Evolutionary conservation across 2,888 invertebrate genomes (phyloP).

Genomic region (Nephrotoma appendiculata): DNA sequence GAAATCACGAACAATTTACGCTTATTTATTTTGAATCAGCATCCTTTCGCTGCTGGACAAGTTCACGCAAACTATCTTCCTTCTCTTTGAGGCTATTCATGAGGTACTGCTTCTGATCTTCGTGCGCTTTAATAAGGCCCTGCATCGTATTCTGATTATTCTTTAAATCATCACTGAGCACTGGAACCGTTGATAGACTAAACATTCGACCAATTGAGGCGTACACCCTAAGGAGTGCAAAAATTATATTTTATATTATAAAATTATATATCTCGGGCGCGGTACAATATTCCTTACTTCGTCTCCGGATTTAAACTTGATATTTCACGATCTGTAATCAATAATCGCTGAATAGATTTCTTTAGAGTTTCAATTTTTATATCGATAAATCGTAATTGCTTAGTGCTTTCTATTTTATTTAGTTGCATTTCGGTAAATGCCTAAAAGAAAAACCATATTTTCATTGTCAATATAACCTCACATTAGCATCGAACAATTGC

Average conservation of each 20-base stretch:
- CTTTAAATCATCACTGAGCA: slow-evolving; percentile 45
- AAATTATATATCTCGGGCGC: not conserved
- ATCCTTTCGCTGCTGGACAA: slow-evolving; percentile 52
- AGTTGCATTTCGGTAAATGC: slow-evolving; percentile 68
- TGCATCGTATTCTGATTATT: slow-evolving; percentile 41
- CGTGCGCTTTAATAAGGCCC: slow-evolving; percentile 53
- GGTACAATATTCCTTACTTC: slow-evolving; percentile 18
- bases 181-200: slow-evolving; percentile 45
- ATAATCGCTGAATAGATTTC: slow-evolving; percentile 51
- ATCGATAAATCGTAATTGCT: slow-evolving; percentile 61
- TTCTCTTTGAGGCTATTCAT: slow-evolving; percentile 63
- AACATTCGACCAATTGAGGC: slow-evolving; percentile 68
- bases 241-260: not conserved
- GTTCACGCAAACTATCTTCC: slow-evolving; percentile 66
- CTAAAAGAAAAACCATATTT: slow-evolving; percentile 24
- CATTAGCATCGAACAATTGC: not conserved
- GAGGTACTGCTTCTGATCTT: slow-evolving; percentile 57
- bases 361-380: slow-evolving; percentile 59
- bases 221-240: slow-evolving; percentile 22
- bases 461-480: not conserved
- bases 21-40: slow-evolving; percentile 18
- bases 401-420: slow-evolving; percentile 61
- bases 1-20: not conserved
- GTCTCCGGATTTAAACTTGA: slow-evolving; percentile 26
- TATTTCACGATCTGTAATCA: slow-evolving; percentile 46